phyloP scores from a whole-genome alignment of 2,888 invertebrate genomes.

The Chloroclystis v-ata region DNA sequence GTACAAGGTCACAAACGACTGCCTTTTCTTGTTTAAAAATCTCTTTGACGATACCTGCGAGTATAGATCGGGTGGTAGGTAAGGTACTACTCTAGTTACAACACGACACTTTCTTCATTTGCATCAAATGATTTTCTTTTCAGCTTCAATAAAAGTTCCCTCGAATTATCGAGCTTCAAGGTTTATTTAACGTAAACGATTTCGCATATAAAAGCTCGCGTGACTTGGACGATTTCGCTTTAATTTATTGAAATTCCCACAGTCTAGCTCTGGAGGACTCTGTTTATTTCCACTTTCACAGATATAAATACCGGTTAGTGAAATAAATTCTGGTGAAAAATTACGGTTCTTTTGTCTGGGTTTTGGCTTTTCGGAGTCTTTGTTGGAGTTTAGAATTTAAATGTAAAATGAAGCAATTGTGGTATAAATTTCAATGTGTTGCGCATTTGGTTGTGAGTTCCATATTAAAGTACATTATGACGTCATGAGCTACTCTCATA shows the following conservation, averaged over 20 bases:
- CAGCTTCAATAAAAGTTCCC: neutral
- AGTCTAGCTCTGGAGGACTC: constrained; percentile 27
- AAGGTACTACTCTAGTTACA: too few relatives aligned
- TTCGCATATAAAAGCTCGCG: constrained; percentile 28
- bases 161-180: constrained; percentile 9
- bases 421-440: too few relatives aligned
- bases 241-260: constrained; percentile 32
- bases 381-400: neutral
- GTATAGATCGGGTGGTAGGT: too few relatives aligned
- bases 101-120: too few relatives aligned
- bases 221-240: constrained; percentile 22
- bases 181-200: constrained; percentile 25
- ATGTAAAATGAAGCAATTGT: neutral
- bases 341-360: constrained; percentile 5
- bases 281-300: constrained; percentile 24
- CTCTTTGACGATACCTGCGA: too few relatives aligned
- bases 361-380: neutral
- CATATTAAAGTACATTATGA: too few relatives aligned
- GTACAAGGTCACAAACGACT: too few relatives aligned
- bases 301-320: constrained; percentile 18
- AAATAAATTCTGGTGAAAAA: constrained; percentile 15
- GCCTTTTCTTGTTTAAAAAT: too few relatives aligned
- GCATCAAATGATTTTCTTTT: too few relatives aligned
- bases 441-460: too few relatives aligned
- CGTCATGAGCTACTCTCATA: too few relatives aligned